phyloP scores from a whole-genome alignment of 2,888 invertebrate species.

The Calliphora vomitoria region DNA sequence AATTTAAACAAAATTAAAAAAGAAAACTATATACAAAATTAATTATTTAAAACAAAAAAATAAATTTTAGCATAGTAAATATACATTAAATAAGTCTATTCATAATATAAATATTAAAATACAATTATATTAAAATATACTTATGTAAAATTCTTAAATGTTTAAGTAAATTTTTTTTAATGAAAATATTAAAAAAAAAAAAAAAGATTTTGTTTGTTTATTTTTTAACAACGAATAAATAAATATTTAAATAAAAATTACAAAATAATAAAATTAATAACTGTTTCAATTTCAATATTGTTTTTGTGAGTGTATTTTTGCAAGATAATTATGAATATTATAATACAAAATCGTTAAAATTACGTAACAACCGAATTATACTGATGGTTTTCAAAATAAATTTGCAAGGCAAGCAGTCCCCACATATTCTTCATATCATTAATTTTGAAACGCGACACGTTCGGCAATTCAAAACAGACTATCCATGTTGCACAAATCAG shows the following conservation, averaged over 20 bases:
- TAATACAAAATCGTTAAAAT: too few relatives aligned
- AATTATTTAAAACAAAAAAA: slow-evolving; percentile 11
- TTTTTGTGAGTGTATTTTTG: too few relatives aligned
- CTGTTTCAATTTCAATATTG: slow-evolving; percentile 29
- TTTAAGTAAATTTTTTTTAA: slow-evolving; percentile 63
- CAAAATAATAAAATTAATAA: slow-evolving; percentile 19
- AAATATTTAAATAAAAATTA: slow-evolving; percentile 45
- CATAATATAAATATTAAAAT: background rate
- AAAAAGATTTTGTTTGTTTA: slow-evolving; percentile 62
- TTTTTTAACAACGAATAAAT: slow-evolving; percentile 71
- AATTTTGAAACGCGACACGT: too few relatives aligned
- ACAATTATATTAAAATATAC: slow-evolving; percentile 1
- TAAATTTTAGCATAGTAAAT: slow-evolving; percentile 29
- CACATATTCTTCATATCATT: too few relatives aligned
- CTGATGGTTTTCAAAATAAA: too few relatives aligned
- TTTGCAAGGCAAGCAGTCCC: too few relatives aligned
- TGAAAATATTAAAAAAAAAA: slow-evolving; percentile 45
- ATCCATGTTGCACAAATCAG: too few relatives aligned
- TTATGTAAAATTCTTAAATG: slow-evolving; percentile 28
- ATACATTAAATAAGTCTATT: background rate
- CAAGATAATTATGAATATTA: too few relatives aligned
- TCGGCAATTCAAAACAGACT: too few relatives aligned
- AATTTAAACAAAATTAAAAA: background rate
- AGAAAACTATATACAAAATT: background rate
- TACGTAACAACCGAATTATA: too few relatives aligned